phyloP scores from a whole-genome alignment of 2,113 vertebrate species.

The Neotoma lepida region DNA sequence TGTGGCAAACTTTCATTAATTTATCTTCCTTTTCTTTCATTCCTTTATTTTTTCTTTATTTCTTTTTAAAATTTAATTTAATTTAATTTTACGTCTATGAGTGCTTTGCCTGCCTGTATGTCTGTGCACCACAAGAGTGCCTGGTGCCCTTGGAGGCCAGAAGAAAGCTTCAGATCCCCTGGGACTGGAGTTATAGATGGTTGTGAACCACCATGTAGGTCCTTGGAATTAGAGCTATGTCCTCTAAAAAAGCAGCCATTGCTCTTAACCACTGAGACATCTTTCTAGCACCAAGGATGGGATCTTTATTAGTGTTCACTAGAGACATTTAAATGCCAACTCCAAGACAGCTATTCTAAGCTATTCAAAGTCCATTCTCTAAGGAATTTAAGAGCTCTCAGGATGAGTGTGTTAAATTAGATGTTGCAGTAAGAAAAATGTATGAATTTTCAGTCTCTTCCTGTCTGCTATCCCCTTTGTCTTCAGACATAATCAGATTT shows the following conservation, averaged over 20 bases:
- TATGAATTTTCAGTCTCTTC: conserved; percentile 41
- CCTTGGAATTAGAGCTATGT: neutral
- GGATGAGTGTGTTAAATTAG: conserved; percentile 61
- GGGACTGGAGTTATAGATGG: neutral
- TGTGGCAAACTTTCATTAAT: conserved; percentile 17
- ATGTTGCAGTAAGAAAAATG: conserved; percentile 45
- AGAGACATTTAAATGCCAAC: conserved; percentile 63
- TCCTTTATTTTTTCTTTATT: neutral
- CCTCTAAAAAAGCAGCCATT: neutral
- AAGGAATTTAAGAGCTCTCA: conserved; percentile 52
- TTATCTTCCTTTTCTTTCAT: conserved; percentile 39
- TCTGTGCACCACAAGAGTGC: neutral
- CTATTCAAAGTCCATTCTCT: conserved; percentile 48
- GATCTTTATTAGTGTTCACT: conserved; percentile 54
- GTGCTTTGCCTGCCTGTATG: neutral
- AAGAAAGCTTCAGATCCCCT: neutral
- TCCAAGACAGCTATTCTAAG: conserved; percentile 59
- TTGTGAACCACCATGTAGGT: neutral
- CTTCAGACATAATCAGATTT: conserved; percentile 43
- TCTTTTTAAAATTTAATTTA: neutral
- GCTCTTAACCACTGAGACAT: neutral
- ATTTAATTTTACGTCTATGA: neutral
- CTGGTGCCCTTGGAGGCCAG: neutral
- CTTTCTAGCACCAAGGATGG: neutral
- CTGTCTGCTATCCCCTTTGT: conserved; percentile 24